Percentiles rank a stretch among this genome's conserved stretches.
Evolutionary conservation across 30 jellyfish, hydroid and myxozoan species (phyloP).

Genomic region (Hydra vulgaris): DNA sequence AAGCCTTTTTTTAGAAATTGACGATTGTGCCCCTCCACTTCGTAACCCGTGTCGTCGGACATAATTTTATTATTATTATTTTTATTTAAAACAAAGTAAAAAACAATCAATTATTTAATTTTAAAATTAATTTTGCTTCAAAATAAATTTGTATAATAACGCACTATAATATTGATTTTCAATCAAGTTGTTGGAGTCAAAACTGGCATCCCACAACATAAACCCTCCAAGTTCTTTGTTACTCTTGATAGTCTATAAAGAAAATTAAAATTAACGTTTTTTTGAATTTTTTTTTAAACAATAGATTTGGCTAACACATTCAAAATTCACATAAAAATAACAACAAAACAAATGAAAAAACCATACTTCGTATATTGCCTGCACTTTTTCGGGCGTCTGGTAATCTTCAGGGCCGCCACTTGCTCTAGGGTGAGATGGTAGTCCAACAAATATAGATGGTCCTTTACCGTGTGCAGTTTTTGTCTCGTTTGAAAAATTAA

Average conservation of each 20-base stretch:
- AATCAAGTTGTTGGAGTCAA: constrained; percentile 36
- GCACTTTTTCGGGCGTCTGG: constrained; percentile 20
- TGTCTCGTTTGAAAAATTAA: constrained; percentile 8
- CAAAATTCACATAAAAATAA: neutral
- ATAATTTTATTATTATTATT: too few relatives aligned
- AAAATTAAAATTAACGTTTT: neutral
- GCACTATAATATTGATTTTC: constrained; percentile 23
- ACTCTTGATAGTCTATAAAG: constrained; percentile 14
- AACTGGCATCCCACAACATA: constrained; percentile 52
- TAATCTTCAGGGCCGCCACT: constrained; percentile 8
- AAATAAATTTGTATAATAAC: neutral
- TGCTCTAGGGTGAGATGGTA: constrained; percentile 37
- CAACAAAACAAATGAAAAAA: too few relatives aligned
- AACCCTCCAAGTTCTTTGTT: constrained; percentile 26
- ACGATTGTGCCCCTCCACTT: too few relatives aligned
- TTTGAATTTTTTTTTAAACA: too few relatives aligned
- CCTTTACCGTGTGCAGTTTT: constrained; percentile 21
- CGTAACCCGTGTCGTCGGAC: too few relatives aligned
- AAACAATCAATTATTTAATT: too few relatives aligned
- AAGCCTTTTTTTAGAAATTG: too few relatives aligned
- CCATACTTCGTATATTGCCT: constrained; percentile 3
- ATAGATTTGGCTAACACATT: too few relatives aligned
- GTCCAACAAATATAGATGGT: constrained; percentile 30
- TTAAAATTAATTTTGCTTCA: neutral
- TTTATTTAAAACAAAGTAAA: too few relatives aligned